Evolutionary conservation across 2,888 invertebrate genomes (phyloP).

Genomic region (Apantesis nais): DNA sequence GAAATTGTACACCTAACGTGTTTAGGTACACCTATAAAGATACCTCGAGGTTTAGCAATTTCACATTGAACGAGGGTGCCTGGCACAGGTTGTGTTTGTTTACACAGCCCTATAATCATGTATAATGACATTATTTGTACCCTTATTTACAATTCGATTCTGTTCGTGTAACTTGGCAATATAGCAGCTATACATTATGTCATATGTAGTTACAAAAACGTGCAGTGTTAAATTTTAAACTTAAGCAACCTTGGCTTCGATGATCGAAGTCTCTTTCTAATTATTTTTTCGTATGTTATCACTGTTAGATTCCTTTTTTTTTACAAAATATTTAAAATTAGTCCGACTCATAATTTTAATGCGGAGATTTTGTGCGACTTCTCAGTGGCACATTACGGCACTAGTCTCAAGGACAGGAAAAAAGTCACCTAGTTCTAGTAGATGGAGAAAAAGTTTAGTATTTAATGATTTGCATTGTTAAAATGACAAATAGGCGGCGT

Average conservation of each 20-base stretch:
- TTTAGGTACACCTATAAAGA: slow-evolving; percentile 23
- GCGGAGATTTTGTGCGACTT: not conserved
- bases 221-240: not conserved
- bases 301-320: not conserved
- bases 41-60: slow-evolving; percentile 37
- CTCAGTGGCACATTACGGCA: not conserved
- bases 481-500: not conserved
- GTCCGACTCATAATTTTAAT: not conserved
- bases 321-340: not conserved
- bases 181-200: not conserved
- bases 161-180: not conserved
- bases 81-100: slow-evolving; percentile 46
- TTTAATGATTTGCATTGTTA: no score
- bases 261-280: no score
- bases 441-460: not conserved
- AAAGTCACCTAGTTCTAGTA: not conserved
- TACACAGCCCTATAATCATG: not conserved
- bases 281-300: not conserved
- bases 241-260: not conserved
- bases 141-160: not conserved
- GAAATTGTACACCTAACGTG: slow-evolving; percentile 20
- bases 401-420: not conserved
- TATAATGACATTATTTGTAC: not conserved
- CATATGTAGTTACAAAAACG: not conserved
- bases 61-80: slow-evolving; percentile 46